These are phyloP conservation scores for Macrotus californicus DNA, from an alignment of 2,113 vertebrate genomes.

Conservation along the genomic window DNA sequence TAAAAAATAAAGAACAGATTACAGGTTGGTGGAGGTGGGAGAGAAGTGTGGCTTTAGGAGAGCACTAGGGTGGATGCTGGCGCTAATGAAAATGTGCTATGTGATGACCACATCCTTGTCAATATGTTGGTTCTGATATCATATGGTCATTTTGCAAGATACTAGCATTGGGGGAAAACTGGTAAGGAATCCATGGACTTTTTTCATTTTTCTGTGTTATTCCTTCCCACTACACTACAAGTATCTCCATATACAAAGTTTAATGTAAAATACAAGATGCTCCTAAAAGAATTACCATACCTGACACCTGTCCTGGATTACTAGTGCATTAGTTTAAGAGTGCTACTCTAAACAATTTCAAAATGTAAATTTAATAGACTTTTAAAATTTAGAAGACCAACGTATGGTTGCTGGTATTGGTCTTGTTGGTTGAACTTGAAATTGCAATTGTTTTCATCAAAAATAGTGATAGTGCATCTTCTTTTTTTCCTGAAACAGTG, in stretches of 20 bases:
- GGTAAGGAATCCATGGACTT: neutral
- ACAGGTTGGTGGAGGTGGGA: neutral
- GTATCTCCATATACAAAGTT: neutral
- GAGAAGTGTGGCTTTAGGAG: neutral
- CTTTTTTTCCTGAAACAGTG: neutral
- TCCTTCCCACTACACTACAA: neutral
- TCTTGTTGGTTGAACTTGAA: neutral
- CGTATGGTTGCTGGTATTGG: neutral
- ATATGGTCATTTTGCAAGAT: neutral
- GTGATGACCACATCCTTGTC: neutral
- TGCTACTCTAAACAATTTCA: neutral
- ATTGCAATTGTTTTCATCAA: slow-evolving; percentile 2
- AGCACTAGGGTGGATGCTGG: neutral
- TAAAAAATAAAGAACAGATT: neutral
- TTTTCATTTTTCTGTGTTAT: neutral
- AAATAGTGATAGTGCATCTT: neutral
- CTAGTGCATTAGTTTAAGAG: neutral
- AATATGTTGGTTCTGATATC: neutral
- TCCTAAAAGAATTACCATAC: neutral
- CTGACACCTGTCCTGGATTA: neutral
- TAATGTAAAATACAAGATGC: neutral
- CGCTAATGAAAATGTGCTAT: neutral
- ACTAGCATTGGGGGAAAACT: neutral
- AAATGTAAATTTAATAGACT: neutral
- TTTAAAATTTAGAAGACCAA: neutral